phyloP scores from a whole-genome alignment of 2,797 vertebrate species.

The Acanthurus leucopareius region DNA sequence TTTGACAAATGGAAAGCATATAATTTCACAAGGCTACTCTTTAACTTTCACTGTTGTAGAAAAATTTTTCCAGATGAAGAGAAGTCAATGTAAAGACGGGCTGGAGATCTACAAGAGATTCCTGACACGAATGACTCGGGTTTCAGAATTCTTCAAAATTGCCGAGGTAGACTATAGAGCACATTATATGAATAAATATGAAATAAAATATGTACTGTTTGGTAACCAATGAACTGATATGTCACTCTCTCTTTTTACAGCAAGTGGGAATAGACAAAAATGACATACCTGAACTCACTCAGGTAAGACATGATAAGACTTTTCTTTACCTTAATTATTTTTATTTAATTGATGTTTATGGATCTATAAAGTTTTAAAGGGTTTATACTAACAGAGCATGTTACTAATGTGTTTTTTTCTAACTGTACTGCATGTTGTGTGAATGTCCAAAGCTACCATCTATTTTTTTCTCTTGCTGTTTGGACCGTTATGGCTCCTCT shows the following conservation, averaged over 20 bases:
- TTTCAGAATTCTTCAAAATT: constrained; percentile 99
- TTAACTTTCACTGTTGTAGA: constrained; percentile 80
- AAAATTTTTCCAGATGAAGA: constrained; percentile 99
- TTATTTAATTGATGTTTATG: neutral
- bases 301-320: constrained; percentile 86
- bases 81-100: constrained; percentile 98
- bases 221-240: constrained; percentile 14
- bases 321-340: neutral
- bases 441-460: constrained; percentile 44
- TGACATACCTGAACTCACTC: constrained; percentile 98
- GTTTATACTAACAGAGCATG: constrained; percentile 76
- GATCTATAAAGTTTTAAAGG: constrained; percentile 1
- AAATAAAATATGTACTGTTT: neutral
- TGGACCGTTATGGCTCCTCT: constrained; percentile 15
- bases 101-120: constrained; percentile 99
- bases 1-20: no score
- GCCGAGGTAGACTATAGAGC: constrained; percentile 89
- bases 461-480: constrained; percentile 39
- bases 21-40: neutral
- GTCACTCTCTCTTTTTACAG: constrained; percentile 80
- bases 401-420: constrained; percentile 58
- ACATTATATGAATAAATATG: neutral
- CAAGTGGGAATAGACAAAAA: constrained; percentile 99
- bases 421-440: constrained; percentile 62
- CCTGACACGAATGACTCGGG: constrained; percentile 97